Base-by-base conservation (phyloP, 2,113 vertebrate genomes). In the Pimephales promelas region DNA sequence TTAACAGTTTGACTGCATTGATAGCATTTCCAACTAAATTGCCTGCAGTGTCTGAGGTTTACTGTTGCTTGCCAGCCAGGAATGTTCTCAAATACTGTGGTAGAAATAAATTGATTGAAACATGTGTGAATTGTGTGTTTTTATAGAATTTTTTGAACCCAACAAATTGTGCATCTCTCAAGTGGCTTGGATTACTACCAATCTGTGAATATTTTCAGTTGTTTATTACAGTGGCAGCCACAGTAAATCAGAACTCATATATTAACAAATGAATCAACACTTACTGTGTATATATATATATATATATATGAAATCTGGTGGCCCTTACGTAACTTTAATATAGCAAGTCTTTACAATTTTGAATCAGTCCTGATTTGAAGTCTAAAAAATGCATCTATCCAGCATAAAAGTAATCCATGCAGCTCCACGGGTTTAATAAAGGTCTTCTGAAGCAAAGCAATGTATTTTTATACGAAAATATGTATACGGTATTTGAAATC, bases 261-360 rank as follows among this genome's bases (percentile, higher is more conserved):
- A 56, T 56, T 78, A 26, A 13, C 36, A 61, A 61, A 18, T 40
- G 24, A n/a, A 59, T 18, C 10, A 40, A 59, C 68, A 13, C 36
- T 52, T 40, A 36, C 34, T n/a, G n/a, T n/a, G n/a, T n/a, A n/a
- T n/a, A n/a, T n/a, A n/a, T n/a, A n/a, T n/a, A n/a, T n/a, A n/a
- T n/a, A n/a, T 45, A 45, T 11, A 13, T 8, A 1, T 36, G 5
- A 31, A 31, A 62, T 36, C 6, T 66, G 36, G 20, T 49, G 16
- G 20, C 78, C 52, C 76, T 86, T 28, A 28, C 28, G 28, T 70
- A 81, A 57, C 8, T 13, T 54, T 54, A 24, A 81, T 54, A 71
- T 24, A 28, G 49, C 31, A 14, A 36, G 31, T 40, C 6, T 75
- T 8, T 66, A 73, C 73, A 73, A 79, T 56, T 40, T 40, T 40